A percentile compares a stretch with the other conserved stretches of the same genome.
These are phyloP conservation scores for Motacilla tschutschensis DNA, from an alignment of 2,113 vertebrate species.

Conservation along the genomic window DNA sequence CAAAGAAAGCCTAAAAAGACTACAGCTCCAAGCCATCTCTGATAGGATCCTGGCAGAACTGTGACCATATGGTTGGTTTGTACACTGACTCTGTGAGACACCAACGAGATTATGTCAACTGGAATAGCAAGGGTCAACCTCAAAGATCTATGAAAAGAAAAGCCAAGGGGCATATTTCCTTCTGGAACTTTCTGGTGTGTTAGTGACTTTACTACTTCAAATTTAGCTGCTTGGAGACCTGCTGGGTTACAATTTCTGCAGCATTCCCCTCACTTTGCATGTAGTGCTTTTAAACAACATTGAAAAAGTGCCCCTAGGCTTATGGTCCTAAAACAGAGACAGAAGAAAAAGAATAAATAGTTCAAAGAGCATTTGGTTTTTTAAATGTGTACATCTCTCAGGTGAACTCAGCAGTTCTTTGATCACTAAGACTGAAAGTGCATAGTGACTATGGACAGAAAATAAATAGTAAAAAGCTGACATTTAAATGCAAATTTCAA, in stretches of 20 bases:
- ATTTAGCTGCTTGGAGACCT: neutral
- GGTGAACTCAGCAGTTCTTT: neutral
- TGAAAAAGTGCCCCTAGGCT: neutral
- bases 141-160: neutral
- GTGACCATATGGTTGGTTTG: neutral
- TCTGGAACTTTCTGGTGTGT: neutral
- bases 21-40: neutral
- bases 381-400: neutral
- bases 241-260: neutral
- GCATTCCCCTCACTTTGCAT: neutral
- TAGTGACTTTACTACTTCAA: neutral
- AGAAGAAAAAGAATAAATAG: neutral
- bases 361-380: neutral
- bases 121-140: neutral
- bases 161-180: neutral
- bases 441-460: neutral
- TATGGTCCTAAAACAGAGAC: neutral
- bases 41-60: neutral
- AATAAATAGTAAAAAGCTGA: neutral
- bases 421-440: neutral
- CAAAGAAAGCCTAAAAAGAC: neutral
- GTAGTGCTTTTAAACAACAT: neutral
- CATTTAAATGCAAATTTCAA: neutral
- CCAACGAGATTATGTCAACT: neutral
- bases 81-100: neutral